These are phyloP conservation scores for Strix uralensis DNA, from an alignment of 2,113 vertebrate species.

Conservation along the genomic window DNA sequence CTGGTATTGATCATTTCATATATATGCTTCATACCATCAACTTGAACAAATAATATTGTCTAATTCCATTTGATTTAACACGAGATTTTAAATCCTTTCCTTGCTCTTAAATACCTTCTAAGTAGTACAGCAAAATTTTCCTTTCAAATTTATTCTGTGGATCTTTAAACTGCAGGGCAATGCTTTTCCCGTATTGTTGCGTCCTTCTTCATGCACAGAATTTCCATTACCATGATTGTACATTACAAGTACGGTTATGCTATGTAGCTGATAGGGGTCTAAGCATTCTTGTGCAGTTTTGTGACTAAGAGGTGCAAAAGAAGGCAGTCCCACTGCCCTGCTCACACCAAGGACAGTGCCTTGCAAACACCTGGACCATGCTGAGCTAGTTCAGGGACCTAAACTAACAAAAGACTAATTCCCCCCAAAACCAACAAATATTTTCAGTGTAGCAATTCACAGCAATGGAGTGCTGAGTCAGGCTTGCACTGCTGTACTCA, in stretches of 20 bases:
- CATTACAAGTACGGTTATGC: rapidly evolving
- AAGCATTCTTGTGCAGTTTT: not conserved
- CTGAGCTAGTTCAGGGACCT: not conserved
- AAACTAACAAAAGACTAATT: not conserved
- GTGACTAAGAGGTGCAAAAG: not conserved
- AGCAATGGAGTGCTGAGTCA: not conserved
- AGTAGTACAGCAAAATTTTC: not conserved
- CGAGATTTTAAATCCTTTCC: not conserved
- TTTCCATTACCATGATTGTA: not conserved
- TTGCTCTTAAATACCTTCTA: not conserved
- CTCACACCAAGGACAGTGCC: not conserved
- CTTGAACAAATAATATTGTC: not conserved
- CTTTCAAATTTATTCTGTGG: not conserved
- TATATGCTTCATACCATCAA: not conserved
- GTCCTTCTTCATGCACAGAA: not conserved
- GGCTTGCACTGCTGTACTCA: not conserved
- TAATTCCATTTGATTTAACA: not conserved
- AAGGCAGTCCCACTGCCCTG: too few relatives aligned
- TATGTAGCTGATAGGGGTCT: not conserved
- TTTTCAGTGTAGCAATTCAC: not conserved
- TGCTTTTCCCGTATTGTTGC: not conserved
- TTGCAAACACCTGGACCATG: not conserved
- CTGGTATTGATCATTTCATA: not conserved
- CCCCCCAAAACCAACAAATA: not conserved
- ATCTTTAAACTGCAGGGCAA: not conserved